Evolutionary conservation across 2,113 vertebrate species (phyloP).

Genomic region (Oncorhynchus kisutch): DNA sequence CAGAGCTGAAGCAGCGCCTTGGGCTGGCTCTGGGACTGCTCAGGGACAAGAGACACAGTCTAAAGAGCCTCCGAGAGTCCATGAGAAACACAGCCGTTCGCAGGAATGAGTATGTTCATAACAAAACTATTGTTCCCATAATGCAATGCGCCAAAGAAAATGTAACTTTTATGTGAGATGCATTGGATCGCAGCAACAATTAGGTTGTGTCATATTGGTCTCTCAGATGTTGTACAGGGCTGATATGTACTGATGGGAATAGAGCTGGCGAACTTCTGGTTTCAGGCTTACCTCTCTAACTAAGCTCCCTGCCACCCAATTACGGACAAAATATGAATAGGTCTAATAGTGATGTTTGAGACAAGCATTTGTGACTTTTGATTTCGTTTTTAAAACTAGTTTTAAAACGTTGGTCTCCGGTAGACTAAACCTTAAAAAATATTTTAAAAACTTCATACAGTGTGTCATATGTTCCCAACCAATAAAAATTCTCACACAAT

Average conservation of each 20-base stretch:
- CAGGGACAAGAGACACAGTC: conserved; percentile 59
- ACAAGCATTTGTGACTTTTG: background rate
- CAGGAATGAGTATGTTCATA: conserved; percentile 51
- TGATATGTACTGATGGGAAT: no score
- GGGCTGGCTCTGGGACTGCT: conserved; percentile 55
- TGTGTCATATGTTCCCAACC: background rate
- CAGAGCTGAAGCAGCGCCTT: conserved; percentile 59
- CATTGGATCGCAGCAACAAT: no score
- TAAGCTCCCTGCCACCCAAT: no score
- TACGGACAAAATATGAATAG: background rate
- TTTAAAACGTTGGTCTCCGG: background rate
- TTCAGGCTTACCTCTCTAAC: no score
- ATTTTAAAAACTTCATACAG: background rate
- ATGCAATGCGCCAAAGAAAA: no score
- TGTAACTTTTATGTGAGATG: no score
- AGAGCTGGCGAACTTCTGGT: no score
- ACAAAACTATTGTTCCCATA: background rate
- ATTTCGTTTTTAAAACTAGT: background rate
- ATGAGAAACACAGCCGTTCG: conserved; percentile 52
- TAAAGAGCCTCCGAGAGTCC: conserved; percentile 50
- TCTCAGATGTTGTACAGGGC: no score
- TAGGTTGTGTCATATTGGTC: no score
- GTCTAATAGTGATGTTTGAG: background rate
- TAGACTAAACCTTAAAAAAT: background rate
- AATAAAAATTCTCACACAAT: background rate